Conservation (phyloP, 2,797 vertebrate genomes). For the Sphenopsis melanotis region DNA sequence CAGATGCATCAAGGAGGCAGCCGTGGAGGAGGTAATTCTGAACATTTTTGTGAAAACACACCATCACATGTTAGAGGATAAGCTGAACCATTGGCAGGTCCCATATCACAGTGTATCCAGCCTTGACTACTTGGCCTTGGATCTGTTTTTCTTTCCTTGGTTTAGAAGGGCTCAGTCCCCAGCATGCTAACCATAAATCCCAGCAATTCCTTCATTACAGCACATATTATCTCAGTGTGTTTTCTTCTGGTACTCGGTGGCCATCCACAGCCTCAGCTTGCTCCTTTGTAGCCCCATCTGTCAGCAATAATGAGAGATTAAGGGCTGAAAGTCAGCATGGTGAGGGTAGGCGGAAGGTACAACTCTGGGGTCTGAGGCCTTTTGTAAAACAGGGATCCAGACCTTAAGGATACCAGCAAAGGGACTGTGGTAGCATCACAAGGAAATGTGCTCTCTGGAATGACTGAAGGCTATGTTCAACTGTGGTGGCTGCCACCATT, state of each 20-base stretch:
- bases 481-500: background rate
- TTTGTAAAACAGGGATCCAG: background rate
- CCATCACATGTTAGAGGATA: background rate
- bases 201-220: background rate
- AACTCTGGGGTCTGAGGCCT: background rate
- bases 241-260: background rate
- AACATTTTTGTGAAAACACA: background rate
- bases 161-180: background rate
- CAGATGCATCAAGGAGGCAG: background rate
- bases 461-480: background rate
- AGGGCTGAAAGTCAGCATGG: background rate
- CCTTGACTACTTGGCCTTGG: background rate
- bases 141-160: background rate
- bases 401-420: background rate
- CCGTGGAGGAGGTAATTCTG: background rate
- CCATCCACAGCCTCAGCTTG: background rate
- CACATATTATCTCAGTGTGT: background rate
- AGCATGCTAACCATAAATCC: background rate
- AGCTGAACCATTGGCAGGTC: background rate
- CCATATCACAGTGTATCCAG: background rate
- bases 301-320: background rate
- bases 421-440: background rate
- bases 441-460: background rate
- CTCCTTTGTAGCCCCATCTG: background rate
- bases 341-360: background rate